Evolutionary conservation across 1,140 invertebrate species (phyloP).

Genomic region (Potamilus streckersoni): DNA sequence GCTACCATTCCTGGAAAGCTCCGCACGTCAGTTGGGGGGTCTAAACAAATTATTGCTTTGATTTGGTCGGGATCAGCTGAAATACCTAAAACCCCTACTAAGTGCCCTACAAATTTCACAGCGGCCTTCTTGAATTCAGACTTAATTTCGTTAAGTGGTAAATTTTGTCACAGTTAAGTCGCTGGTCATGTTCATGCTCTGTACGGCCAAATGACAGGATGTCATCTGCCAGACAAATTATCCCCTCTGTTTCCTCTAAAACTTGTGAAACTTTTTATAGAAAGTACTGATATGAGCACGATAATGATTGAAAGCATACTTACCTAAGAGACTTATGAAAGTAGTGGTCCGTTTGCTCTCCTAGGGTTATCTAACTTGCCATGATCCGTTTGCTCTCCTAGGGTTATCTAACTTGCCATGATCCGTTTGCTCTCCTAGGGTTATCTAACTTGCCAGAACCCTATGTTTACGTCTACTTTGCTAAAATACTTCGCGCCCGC

Average conservation of each 20-base stretch:
- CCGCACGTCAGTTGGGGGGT: background rate
- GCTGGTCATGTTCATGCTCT: slow-evolving; percentile 19
- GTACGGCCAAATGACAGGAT: slow-evolving; percentile 2
- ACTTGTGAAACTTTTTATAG: slow-evolving; percentile 21
- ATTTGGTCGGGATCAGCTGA: slow-evolving; percentile 15
- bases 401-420: slow-evolving; percentile 30
- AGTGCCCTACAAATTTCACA: slow-evolving; percentile 9
- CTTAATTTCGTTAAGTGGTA: slow-evolving; percentile 1
- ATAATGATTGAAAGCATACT: slow-evolving; percentile 24
- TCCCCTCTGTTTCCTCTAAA: slow-evolving; percentile 12
- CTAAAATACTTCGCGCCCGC: slow-evolving; percentile 12
- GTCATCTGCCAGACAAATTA: slow-evolving; percentile 23
- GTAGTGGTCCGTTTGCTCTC: slow-evolving; percentile 28
- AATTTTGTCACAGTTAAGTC: slow-evolving; percentile 11
- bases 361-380: slow-evolving; percentile 21
- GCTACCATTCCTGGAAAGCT: slow-evolving; percentile 3
- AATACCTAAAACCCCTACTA: slow-evolving; percentile 4
- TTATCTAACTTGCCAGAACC: slow-evolving; percentile 33
- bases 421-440: slow-evolving; percentile 17
- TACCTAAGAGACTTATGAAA: slow-evolving; percentile 41
- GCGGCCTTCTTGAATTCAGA: slow-evolving; percentile 8
- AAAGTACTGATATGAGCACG: slow-evolving; percentile 24
- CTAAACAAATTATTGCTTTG: slow-evolving; percentile 9
- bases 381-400: too few species aligned
- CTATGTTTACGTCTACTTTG: slow-evolving; percentile 19